Percentiles rank a stretch among this genome's conserved stretches.
phyloP scores from a whole-genome alignment of 2,888 invertebrate genomes.

The Agrilus mali region DNA sequence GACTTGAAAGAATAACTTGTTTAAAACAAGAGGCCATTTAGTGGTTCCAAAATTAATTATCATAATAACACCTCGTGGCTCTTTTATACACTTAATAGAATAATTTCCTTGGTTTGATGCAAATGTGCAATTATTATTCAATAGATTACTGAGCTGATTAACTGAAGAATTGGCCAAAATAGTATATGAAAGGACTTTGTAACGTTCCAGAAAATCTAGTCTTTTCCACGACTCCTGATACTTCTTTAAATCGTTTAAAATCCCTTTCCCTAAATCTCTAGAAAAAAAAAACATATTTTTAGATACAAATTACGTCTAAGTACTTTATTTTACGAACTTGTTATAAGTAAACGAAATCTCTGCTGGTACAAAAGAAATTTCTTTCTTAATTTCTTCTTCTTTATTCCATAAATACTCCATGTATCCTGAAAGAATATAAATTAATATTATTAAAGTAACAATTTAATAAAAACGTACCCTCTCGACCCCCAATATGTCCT shows the following conservation, averaged over 20 bases:
- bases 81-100: constrained; percentile 15
- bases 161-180: constrained; percentile 1
- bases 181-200: constrained; percentile 8
- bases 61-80: constrained; percentile 22
- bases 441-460: neutral
- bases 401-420: neutral
- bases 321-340: neutral
- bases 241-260: constrained; percentile 7
- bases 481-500: constrained; percentile 36
- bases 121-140: constrained; percentile 5
- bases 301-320: constrained; percentile 2
- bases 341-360: too few relatives aligned
- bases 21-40: constrained; percentile 10
- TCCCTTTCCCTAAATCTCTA: constrained; percentile 6
- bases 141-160: constrained; percentile 13
- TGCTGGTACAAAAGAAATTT: too few relatives aligned
- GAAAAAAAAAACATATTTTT: neutral
- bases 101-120: constrained; percentile 8
- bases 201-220: constrained; percentile 11
- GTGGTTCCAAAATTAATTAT: constrained; percentile 15
- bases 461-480: constrained; percentile 19
- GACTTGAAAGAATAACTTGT: constrained; percentile 19
- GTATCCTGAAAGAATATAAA: neutral
- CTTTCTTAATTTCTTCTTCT: too few relatives aligned
- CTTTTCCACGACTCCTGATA: constrained; percentile 13